Percentiles rank a stretch among this genome's conserved stretches.
These are phyloP conservation scores for Cheilosia pagana DNA, from an alignment of 2,888 invertebrate species.

Conservation along the genomic window DNA sequence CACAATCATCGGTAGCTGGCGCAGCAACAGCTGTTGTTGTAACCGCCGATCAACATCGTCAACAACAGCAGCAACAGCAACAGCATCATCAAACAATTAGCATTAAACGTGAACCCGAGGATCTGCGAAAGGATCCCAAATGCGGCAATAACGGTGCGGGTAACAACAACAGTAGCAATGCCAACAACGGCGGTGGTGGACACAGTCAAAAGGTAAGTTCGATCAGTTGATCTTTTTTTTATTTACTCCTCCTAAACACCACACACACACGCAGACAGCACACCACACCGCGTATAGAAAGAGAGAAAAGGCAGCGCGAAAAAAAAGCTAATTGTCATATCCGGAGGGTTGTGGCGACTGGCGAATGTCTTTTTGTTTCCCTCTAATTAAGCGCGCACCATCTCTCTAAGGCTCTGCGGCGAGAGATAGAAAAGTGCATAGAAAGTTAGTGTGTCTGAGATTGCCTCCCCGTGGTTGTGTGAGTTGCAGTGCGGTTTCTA, in stretches of 20 bases:
- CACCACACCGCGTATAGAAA: conserved; percentile 32
- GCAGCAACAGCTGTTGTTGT: conserved; percentile 80
- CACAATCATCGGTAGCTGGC: conserved; percentile 82
- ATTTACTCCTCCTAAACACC: conserved; percentile 54
- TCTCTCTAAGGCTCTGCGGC: conserved; percentile 62
- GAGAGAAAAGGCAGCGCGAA: conserved; percentile 63
- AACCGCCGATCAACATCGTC: conserved; percentile 79
- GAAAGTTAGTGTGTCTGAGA: conserved; percentile 57
- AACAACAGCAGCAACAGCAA: conserved; percentile 78
- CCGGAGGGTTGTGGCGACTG: conserved; percentile 74
- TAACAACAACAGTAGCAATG: conserved; percentile 76
- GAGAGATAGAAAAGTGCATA: conserved; percentile 73
- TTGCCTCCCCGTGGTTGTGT: conserved; percentile 49
- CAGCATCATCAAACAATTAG: conserved; percentile 80
- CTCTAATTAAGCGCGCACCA: conserved; percentile 65
- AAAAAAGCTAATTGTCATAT: conserved; percentile 70
- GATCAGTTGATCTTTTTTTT: conserved; percentile 27
- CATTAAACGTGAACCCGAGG: conserved; percentile 84
- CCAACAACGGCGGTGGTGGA: conserved; percentile 77
- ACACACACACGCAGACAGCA: conserved; percentile 73
- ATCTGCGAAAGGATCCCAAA: conserved; percentile 84
- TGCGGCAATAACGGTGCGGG: conserved; percentile 79
- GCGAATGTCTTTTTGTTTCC: conserved; percentile 71
- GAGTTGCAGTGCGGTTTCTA: conserved; percentile 67
- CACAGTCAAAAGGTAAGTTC: conserved; percentile 83